These are phyloP conservation scores for Pseudomyrmex cubaensis DNA, from an alignment of 1,140 invertebrate genomes.

Conservation along the genomic window DNA sequence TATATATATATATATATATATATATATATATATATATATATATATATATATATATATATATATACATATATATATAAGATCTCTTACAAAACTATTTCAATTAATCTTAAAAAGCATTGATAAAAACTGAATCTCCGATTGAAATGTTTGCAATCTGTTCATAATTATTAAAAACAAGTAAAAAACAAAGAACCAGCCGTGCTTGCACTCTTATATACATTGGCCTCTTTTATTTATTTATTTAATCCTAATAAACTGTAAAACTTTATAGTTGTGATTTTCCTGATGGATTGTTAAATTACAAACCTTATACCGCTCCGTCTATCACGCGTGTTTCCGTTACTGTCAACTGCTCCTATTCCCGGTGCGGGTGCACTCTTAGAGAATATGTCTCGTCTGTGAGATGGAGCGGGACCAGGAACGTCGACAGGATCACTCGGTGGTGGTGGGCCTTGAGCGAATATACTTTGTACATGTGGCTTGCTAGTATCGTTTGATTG, in stretches of 20 bases:
- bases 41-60: too few relatives aligned
- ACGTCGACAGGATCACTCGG: slow-evolving; percentile 81
- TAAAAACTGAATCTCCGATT: too few relatives aligned
- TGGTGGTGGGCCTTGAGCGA: slow-evolving; percentile 81
- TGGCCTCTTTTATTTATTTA: too few relatives aligned
- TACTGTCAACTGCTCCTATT: neutral
- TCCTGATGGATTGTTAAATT: neutral
- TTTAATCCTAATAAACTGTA: neutral
- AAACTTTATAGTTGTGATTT: neutral
- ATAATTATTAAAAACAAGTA: too few relatives aligned
- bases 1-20: too few relatives aligned
- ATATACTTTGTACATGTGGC: slow-evolving; percentile 83
- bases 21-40: too few relatives aligned
- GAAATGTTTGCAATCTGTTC: too few relatives aligned
- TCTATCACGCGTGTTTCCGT: neutral
- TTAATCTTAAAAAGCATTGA: too few relatives aligned
- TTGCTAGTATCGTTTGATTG: slow-evolving; percentile 84
- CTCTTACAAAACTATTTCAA: too few relatives aligned
- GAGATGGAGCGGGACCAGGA: slow-evolving; percentile 75
- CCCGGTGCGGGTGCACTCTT: slow-evolving; percentile 75
- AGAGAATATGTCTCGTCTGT: slow-evolving; percentile 86
- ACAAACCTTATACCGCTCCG: slow-evolving; percentile 16
- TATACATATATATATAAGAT: too few relatives aligned
- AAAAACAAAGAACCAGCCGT: too few relatives aligned
- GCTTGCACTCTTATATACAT: too few relatives aligned